Evolutionary conservation across 2,888 invertebrate species (phyloP).

Genomic region (Ernsta delagoae): DNA sequence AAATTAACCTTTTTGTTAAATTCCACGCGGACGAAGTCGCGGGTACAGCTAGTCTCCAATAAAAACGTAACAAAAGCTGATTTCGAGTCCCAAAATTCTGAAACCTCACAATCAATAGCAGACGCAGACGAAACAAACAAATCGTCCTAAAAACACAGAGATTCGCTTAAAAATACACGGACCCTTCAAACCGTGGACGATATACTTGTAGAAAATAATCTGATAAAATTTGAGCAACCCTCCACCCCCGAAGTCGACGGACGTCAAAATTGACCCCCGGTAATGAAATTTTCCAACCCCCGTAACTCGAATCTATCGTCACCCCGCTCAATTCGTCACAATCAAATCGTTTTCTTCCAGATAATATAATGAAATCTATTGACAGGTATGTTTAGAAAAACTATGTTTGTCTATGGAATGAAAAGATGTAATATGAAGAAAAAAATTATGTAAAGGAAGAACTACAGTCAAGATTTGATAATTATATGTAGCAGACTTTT

Average conservation of each 20-base stretch:
- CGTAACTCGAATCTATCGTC: slow-evolving; percentile 34
- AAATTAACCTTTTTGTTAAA: too few relatives aligned
- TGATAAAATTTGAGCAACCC: slow-evolving; percentile 41
- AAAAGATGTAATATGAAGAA: too few relatives aligned
- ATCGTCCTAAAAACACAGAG: slow-evolving; percentile 13
- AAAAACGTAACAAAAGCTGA: too few relatives aligned
- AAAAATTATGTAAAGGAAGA: background rate
- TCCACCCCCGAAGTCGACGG: slow-evolving; percentile 50
- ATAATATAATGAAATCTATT: slow-evolving; percentile 12
- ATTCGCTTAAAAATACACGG: slow-evolving; percentile 7
- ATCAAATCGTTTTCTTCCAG: slow-evolving; percentile 13
- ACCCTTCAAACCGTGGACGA: slow-evolving; percentile 5
- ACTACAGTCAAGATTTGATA: background rate
- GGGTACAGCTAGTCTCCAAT: too few relatives aligned
- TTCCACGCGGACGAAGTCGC: too few relatives aligned
- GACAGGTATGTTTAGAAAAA: background rate
- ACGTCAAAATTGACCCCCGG: slow-evolving; percentile 58
- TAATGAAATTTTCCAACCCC: slow-evolving; percentile 58
- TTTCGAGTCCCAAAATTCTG: too few relatives aligned
- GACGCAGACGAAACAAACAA: background rate
- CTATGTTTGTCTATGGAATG: background rate
- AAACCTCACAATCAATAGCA: background rate
- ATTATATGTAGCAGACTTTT: too few relatives aligned
- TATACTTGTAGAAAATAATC: slow-evolving; percentile 15
- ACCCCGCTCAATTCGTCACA: slow-evolving; percentile 12